Evolutionary conservation across 92 coral and sea anemone species (phyloP).

Genomic region (Phenganax subtilis): DNA sequence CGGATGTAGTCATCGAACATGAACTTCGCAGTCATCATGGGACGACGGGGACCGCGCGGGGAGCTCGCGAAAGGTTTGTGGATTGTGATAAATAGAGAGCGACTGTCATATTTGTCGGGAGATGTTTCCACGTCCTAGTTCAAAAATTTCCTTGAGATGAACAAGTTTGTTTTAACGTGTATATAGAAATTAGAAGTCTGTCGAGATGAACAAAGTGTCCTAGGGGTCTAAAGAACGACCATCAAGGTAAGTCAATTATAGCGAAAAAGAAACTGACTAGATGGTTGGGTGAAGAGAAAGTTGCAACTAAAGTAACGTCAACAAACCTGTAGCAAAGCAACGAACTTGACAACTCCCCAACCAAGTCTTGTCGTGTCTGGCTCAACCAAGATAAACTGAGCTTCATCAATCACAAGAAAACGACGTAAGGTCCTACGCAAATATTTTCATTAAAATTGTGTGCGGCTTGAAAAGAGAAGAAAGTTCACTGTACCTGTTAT

Average conservation of each 20-base stretch:
- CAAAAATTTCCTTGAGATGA: not conserved
- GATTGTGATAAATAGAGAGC: constrained; percentile 92
- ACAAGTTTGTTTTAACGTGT: no score
- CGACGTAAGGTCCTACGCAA: constrained; percentile 71
- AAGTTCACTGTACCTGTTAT: constrained; percentile 67
- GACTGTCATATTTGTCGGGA: constrained; percentile 97
- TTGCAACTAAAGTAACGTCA: no score
- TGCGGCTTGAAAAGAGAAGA: not conserved
- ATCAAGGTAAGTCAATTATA: not conserved
- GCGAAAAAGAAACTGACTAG: not conserved
- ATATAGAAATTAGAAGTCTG: not conserved
- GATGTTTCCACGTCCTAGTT: constrained; percentile 93
- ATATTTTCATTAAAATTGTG: not conserved
- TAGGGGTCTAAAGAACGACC: no score
- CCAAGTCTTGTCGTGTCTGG: constrained; percentile 97
- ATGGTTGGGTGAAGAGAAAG: not conserved
- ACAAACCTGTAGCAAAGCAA: constrained; percentile 87
- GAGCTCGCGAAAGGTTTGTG: constrained; percentile 94
- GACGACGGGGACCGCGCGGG: constrained; percentile 83
- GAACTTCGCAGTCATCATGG: constrained; percentile 89
- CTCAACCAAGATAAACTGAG: constrained; percentile 96
- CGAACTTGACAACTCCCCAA: constrained; percentile 99
- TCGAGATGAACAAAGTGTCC: not conserved
- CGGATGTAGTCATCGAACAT: constrained; percentile 98
- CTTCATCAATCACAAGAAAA: constrained; percentile 96